phyloP scores from a whole-genome alignment of 92 coral and sea anemone genomes.

The Epizoanthus ramosus region DNA sequence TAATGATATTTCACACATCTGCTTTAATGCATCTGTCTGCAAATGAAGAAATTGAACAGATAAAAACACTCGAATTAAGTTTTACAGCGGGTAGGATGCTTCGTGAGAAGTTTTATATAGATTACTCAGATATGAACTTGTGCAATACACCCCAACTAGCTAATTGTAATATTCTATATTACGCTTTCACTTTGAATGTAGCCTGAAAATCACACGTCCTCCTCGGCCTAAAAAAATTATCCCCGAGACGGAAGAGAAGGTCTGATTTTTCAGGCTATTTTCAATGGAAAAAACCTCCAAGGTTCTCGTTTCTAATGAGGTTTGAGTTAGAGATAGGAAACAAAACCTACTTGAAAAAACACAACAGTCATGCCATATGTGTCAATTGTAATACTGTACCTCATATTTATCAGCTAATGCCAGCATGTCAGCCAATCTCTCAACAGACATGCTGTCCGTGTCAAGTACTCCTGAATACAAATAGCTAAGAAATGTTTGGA shows the following conservation, averaged over 20 bases:
- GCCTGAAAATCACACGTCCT: no score
- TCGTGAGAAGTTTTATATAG: neutral
- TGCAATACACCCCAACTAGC: no score
- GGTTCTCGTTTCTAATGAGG: no score
- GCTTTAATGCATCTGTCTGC: slow-evolving; percentile 80
- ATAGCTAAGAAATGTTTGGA: slow-evolving; percentile 70
- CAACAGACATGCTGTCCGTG: slow-evolving; percentile 65
- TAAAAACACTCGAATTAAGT: neutral
- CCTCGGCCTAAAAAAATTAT: no score
- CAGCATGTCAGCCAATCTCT: slow-evolving; percentile 77
- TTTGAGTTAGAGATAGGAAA: neutral
- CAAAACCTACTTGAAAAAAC: neutral
- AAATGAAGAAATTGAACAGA: neutral
- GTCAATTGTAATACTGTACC: slow-evolving; percentile 49
- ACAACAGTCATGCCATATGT: neutral
- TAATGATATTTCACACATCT: slow-evolving; percentile 73
- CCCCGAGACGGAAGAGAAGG: no score
- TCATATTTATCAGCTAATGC: slow-evolving; percentile 88
- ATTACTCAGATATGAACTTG: no score
- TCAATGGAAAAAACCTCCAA: no score
- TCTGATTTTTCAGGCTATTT: no score
- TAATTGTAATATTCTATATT: no score
- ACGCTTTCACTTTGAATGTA: no score
- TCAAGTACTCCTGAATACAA: slow-evolving; percentile 82
- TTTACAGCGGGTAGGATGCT: neutral